A percentile compares a stretch with the other conserved stretches of the same genome.
Conservation (phyloP, 2,797 vertebrate genomes). For the Champsocephalus esox region DNA sequence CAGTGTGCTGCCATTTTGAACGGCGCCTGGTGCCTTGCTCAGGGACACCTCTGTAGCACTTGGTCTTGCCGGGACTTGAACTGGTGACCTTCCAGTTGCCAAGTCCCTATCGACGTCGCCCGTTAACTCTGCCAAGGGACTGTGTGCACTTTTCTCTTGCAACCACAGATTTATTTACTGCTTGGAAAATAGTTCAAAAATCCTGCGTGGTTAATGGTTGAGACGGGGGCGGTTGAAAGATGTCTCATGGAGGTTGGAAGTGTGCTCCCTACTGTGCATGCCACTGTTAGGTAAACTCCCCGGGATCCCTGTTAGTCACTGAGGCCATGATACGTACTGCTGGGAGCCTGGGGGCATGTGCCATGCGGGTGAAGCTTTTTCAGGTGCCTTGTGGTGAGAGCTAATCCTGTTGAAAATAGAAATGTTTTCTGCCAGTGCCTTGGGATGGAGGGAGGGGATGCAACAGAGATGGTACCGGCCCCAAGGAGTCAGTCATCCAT, state of each 20-base stretch:
- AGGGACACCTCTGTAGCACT: too few species aligned
- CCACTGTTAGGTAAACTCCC: constrained; percentile 57
- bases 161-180: constrained; percentile 29
- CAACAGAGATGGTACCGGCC: constrained; percentile 57
- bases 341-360: constrained; percentile 41
- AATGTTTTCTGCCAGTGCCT: constrained; percentile 73
- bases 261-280: constrained; percentile 23
- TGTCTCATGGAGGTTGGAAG: constrained; percentile 17
- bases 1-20: too few species aligned
- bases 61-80: too few species aligned
- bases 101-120: too few species aligned
- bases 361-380: constrained; percentile 60
- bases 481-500: constrained; percentile 81
- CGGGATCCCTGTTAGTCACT: constrained; percentile 63
- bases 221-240: constrained; percentile 19
- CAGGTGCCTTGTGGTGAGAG: constrained; percentile 77
- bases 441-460: constrained; percentile 52
- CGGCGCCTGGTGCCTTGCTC: too few species aligned
- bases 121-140: not conserved
- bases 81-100: too few species aligned
- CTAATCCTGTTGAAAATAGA: constrained; percentile 81
- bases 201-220: constrained; percentile 23
- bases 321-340: constrained; percentile 54
- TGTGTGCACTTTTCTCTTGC: not conserved
- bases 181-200: constrained; percentile 1